Conservation (phyloP, 2,797 vertebrate genomes). For the Sarcoramphus papa region DNA sequence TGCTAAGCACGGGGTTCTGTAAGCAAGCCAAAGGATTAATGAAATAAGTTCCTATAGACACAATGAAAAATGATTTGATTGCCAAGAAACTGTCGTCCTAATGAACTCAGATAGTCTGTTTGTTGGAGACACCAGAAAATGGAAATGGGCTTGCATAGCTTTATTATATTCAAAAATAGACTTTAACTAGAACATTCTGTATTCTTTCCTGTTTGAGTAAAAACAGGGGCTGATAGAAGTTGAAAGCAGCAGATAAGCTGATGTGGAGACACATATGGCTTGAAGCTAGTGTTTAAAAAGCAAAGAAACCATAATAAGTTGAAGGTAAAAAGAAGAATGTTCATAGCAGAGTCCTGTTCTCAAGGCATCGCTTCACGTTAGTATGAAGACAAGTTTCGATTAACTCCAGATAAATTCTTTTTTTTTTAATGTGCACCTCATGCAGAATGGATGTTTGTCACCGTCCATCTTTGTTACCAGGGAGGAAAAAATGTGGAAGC, state of each 20-base stretch:
- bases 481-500: constrained; percentile 17
- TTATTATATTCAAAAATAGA: constrained; percentile 57
- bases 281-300: constrained; percentile 17
- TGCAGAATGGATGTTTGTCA: constrained; percentile 49
- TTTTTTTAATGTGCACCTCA: constrained; percentile 20
- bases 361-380: background rate
- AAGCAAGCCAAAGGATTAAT: background rate
- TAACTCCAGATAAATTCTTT: constrained; percentile 53
- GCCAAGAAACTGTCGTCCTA: constrained; percentile 35
- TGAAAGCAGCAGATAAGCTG: constrained; percentile 65
- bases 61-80: background rate
- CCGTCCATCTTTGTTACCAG: background rate
- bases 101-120: constrained; percentile 14
- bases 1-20: background rate
- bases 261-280: constrained; percentile 49
- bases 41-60: constrained; percentile 11
- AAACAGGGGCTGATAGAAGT: constrained; percentile 61
- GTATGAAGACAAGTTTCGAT: constrained; percentile 53
- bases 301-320: constrained; percentile 17
- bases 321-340: constrained; percentile 54
- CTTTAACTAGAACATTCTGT: constrained; percentile 57
- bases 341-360: constrained; percentile 29
- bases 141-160: constrained; percentile 29
- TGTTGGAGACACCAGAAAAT: constrained; percentile 47
- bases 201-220: constrained; percentile 58